Evolutionary conservation across 2,797 vertebrate genomes (phyloP).

Genomic region (Sciurus carolinensis): DNA sequence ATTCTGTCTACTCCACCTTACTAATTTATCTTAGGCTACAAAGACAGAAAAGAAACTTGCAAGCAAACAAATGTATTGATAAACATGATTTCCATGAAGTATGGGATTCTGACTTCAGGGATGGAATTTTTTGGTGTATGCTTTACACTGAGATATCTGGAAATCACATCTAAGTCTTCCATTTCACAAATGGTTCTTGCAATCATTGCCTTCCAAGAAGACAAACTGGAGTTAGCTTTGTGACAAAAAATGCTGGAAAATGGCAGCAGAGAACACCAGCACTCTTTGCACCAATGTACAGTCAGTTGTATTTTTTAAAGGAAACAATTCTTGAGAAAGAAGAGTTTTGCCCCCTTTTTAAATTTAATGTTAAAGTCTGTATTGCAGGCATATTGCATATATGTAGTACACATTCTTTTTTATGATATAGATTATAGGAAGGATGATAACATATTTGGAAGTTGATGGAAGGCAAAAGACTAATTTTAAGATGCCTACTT

Average conservation of each 20-base stretch:
- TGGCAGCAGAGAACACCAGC: background rate
- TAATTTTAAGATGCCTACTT: slow-evolving; percentile 46
- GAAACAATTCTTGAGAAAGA: slow-evolving; percentile 46
- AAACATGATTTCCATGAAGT: background rate
- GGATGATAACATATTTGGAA: background rate
- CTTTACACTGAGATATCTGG: background rate
- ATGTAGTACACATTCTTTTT: background rate
- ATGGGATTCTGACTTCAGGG: background rate
- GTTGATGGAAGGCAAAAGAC: background rate
- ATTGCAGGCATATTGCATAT: background rate
- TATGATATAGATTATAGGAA: slow-evolving; percentile 19
- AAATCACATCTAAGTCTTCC: slow-evolving; percentile 1
- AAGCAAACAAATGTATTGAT: background rate
- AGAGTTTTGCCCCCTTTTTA: background rate
- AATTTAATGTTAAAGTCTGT: background rate
- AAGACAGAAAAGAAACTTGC: background rate
- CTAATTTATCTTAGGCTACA: background rate
- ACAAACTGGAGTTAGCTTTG: background rate
- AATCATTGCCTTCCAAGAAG: background rate
- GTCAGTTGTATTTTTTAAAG: background rate
- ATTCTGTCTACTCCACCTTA: background rate
- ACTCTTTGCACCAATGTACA: background rate
- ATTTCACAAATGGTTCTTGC: background rate
- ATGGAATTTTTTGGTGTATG: background rate
- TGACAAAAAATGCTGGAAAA: slow-evolving; percentile 37